Evolutionary conservation across 2,797 vertebrate species (phyloP).

Genomic region (Eremophila alpestris): DNA sequence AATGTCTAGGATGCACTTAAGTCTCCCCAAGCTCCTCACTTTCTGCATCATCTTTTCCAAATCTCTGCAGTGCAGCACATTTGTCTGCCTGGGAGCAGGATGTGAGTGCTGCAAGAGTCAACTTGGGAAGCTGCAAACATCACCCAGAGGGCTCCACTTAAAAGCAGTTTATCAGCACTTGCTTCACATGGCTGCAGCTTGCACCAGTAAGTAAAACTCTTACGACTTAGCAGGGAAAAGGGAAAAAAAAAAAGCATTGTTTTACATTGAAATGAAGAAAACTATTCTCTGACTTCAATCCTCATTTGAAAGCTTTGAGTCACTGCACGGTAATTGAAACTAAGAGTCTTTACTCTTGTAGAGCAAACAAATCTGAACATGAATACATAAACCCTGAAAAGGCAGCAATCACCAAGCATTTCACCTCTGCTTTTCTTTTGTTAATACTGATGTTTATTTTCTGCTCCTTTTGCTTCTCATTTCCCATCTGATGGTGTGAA

Average conservation of each 20-base stretch:
- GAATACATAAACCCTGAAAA: neutral
- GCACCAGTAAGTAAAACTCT: neutral
- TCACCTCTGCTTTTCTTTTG: constrained; percentile 11
- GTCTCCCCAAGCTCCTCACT: neutral
- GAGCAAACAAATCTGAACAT: neutral
- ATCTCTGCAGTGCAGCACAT: neutral
- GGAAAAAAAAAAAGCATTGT: neutral
- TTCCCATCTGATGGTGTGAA: neutral
- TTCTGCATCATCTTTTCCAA: neutral
- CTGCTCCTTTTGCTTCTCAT: constrained; percentile 17
- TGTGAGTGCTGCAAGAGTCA: neutral
- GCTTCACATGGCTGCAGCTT: neutral
- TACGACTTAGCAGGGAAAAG: neutral
- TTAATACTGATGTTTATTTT: constrained; percentile 43
- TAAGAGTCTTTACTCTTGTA: neutral
- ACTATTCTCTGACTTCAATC: neutral
- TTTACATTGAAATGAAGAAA: neutral
- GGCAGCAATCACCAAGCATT: neutral
- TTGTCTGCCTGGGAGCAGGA: neutral
- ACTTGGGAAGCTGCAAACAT: neutral
- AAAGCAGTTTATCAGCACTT: neutral
- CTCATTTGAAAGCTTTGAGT: neutral
- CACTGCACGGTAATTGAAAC: neutral
- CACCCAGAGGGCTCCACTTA: neutral
- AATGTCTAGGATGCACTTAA: neutral